A percentile compares a stretch with the other conserved stretches of the same genome.
These are phyloP conservation scores for Rhogogaster chlorosoma DNA, from an alignment of 2,888 invertebrate genomes.

Conservation along the genomic window DNA sequence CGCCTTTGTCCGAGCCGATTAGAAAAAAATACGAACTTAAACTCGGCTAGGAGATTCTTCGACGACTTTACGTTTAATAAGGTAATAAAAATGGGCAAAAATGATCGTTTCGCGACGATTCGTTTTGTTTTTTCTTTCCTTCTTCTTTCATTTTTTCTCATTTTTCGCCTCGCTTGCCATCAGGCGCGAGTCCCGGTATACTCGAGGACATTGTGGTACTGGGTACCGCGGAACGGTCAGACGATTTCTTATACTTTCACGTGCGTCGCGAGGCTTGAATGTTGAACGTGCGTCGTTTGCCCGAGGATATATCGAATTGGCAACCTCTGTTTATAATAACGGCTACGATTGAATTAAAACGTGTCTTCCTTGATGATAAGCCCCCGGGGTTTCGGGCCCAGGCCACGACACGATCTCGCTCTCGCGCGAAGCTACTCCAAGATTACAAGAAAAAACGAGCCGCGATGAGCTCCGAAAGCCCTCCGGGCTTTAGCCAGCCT, in stretches of 20 bases:
- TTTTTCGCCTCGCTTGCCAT: not conserved
- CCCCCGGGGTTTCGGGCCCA: slow-evolving; percentile 1
- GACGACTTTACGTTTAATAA: not conserved
- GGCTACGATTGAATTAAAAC: slow-evolving; percentile 52
- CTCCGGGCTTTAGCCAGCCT: not conserved
- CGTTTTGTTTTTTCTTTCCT: not conserved
- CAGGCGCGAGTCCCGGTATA: not conserved
- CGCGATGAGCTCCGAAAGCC: not conserved
- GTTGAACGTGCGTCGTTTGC: not conserved
- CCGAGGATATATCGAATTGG: slow-evolving; percentile 15
- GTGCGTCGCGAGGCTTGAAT: not conserved
- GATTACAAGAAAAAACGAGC: slow-evolving; percentile 49
- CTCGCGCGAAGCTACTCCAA: not conserved
- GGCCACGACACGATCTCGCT: not conserved
- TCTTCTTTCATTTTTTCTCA: not conserved
- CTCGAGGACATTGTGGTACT: not conserved
- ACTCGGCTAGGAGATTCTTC: not conserved
- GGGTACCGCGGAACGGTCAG: not conserved
- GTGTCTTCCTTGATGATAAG: slow-evolving; percentile 49
- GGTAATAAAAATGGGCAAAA: no score
- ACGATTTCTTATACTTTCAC: not conserved
- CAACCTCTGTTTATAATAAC: slow-evolving; percentile 48
- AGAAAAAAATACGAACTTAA: not conserved
- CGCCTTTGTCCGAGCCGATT: not conserved
- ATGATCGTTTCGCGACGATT: not conserved